These are phyloP conservation scores for Merops nubicus DNA, from an alignment of 2,113 vertebrate genomes.

Conservation along the genomic window DNA sequence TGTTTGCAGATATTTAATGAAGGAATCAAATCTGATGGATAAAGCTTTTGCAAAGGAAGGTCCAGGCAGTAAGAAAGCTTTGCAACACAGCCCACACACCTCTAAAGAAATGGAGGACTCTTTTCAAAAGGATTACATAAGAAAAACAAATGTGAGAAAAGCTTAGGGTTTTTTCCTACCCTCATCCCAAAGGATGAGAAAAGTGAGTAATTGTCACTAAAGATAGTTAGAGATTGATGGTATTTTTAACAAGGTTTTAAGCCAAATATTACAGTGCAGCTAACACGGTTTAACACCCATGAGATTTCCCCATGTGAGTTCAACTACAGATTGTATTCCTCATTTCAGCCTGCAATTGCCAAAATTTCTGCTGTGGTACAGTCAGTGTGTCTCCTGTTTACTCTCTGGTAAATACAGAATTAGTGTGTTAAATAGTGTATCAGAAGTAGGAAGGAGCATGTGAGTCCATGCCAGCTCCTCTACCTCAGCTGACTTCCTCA, in stretches of 20 bases:
- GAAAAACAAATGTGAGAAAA: background rate
- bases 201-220: background rate
- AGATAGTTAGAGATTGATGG: background rate
- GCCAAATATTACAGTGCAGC: background rate
- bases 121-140: background rate
- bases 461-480: background rate
- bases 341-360: background rate
- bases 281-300: background rate
- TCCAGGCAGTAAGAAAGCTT: background rate
- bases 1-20: background rate
- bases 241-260: background rate
- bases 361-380: background rate
- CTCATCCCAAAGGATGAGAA: background rate
- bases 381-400: background rate
- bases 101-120: background rate
- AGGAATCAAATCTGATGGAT: background rate
- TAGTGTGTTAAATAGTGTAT: background rate
- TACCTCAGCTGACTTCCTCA: background rate
- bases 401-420: background rate
- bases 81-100: background rate
- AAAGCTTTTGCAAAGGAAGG: background rate
- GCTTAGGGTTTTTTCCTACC: background rate
- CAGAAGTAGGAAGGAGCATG: background rate
- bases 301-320: background rate
- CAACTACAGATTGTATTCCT: background rate